phyloP scores from a whole-genome alignment of 2,888 invertebrate genomes.

The Linhomoeus sp. region DNA sequence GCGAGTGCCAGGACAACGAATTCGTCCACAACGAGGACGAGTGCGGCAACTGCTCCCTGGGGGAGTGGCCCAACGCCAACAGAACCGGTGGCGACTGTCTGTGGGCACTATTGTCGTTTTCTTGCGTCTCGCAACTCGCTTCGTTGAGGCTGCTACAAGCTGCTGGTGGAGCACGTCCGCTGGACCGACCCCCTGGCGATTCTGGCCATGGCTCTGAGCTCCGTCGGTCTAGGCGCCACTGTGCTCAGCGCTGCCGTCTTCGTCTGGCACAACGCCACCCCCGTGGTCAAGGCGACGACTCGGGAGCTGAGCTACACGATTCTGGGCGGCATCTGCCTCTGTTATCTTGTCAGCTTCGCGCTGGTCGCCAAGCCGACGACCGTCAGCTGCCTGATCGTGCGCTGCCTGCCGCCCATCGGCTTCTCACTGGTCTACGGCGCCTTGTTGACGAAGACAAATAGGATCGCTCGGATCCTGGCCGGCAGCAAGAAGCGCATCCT shows the following conservation, averaged over 20 bases:
- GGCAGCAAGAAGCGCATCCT: slow-evolving; percentile 86
- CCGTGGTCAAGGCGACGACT: slow-evolving; percentile 88
- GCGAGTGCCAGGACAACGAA: slow-evolving; percentile 44
- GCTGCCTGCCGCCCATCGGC: slow-evolving; percentile 76
- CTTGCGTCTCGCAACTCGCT: neutral
- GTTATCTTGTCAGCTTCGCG: slow-evolving; percentile 64
- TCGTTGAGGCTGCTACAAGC: slow-evolving; percentile 40
- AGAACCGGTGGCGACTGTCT: slow-evolving; percentile 36
- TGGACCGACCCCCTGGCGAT: slow-evolving; percentile 45
- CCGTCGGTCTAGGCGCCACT: slow-evolving; percentile 60
- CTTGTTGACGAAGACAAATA: slow-evolving; percentile 82
- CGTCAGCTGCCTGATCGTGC: slow-evolving; percentile 63
- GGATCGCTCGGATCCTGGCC: slow-evolving; percentile 85
- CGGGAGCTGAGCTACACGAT: slow-evolving; percentile 52
- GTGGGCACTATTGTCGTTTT: neutral
- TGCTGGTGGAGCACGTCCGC: slow-evolving; percentile 42
- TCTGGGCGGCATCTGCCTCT: slow-evolving; percentile 53
- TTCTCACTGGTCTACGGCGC: slow-evolving; percentile 94
- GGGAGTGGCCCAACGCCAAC: slow-evolving; percentile 44
- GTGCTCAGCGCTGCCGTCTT: slow-evolving; percentile 57
- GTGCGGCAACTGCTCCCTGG: slow-evolving; percentile 42
- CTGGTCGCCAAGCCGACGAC: slow-evolving; percentile 55
- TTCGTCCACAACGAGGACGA: slow-evolving; percentile 40
- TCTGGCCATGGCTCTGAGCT: slow-evolving; percentile 47
- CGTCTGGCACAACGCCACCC: slow-evolving; percentile 67